Evolutionary conservation across 2,113 vertebrate genomes (phyloP), one percentile per base, ranked within the genome.

Genomic region (Cryptotis parvus): DNA sequence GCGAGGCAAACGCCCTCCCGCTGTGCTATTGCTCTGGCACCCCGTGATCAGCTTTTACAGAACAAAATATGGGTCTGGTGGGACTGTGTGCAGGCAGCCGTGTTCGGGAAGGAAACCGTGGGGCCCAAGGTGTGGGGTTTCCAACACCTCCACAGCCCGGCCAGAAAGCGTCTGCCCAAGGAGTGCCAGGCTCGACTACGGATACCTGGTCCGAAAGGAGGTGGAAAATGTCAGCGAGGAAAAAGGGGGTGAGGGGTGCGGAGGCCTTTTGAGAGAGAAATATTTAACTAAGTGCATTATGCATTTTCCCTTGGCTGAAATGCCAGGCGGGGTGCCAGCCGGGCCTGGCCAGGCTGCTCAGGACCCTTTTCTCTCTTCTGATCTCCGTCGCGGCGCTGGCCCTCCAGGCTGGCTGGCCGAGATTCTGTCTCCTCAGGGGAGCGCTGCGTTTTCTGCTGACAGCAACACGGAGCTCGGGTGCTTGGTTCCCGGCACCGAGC

Each of bases 101-200:
- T 96, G 97, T 96, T 96, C 84, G 45, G 93, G 94, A 95, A 98
- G 97, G 98, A 98, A 97, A 96, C 95, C 74, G 94, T 94, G 92
- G 70, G 91, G 97, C 97, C 96, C 97, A 96, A 97, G 89, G 97
- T 95, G 96, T 97, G 97, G 6, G 0, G 95, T 97, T 98, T 98
- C 98, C 98, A 97, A 98, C 98, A 7, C 96, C 94, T 91, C 27
- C 89, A 96, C 96, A 96, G 83, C 84, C 94, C 93, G 82, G 84
- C 95, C 95, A 94, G 70, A 94, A 96, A 96, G 95, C 94, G 20
- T 95, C 96, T 68, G 73, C 65, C 78, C 89, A 65, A 85, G 18
- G 92, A 52, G 75, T 79, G 96, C 95, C 97, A 95, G 94, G 70
- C 92, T 96, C 43, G 58, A 86, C 92, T 90, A 93, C 87, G 77